A percentile compares a stretch with the other conserved stretches of the same genome.
Evolutionary conservation across 2,113 vertebrate genomes (phyloP).

Genomic region (Paedocypris sp.): DNA sequence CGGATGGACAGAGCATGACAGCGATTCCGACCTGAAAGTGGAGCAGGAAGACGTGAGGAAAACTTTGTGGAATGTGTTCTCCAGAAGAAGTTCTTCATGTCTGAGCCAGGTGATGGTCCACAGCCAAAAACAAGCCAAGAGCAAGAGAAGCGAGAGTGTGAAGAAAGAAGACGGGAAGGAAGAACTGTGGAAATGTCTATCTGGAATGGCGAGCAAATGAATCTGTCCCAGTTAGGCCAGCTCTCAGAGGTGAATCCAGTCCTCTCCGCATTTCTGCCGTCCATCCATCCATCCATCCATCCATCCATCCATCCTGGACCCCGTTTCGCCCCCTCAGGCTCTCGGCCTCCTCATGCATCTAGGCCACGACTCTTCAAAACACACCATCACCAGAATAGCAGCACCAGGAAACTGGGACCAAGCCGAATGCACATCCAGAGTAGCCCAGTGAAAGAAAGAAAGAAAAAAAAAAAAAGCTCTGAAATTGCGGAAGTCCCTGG

Average conservation of each 20-base stretch:
- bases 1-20: background rate
- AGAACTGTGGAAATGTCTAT: background rate
- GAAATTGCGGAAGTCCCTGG: constrained; percentile 32
- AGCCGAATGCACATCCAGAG: constrained; percentile 34
- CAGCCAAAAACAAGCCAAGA: background rate
- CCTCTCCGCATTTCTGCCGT: background rate
- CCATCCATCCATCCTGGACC: background rate
- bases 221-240: constrained; percentile 39
- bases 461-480: constrained; percentile 41
- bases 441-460: background rate
- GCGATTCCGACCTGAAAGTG: too few relatives aligned
- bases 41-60: background rate
- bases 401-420: constrained; percentile 41
- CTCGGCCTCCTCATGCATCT: constrained; percentile 32
- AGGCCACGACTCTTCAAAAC: constrained; percentile 47
- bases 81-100: background rate
- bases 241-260: constrained; percentile 53
- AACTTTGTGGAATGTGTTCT: background rate
- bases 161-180: constrained; percentile 1
- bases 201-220: constrained; percentile 23
- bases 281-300: background rate
- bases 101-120: background rate
- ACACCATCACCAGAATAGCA: constrained; percentile 41
- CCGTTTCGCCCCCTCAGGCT: background rate
- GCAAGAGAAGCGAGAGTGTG: background rate